Percentiles rank a stretch among this genome's conserved stretches.
phyloP scores from a whole-genome alignment of 2,888 invertebrate species.

The Melangyna quadrimaculata region DNA sequence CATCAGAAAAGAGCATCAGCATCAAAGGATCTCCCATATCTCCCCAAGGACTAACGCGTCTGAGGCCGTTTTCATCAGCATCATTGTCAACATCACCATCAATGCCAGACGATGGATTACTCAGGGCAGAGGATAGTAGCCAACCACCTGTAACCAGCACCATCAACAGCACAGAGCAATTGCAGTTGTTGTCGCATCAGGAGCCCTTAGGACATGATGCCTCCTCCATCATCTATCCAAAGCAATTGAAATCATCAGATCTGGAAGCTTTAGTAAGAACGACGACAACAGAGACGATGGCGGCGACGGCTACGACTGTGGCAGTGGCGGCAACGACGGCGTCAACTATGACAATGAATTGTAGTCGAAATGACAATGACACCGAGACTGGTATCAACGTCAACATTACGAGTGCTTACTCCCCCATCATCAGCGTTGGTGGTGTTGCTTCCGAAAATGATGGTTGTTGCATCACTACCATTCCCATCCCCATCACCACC shows the following conservation, averaged over 20 bases:
- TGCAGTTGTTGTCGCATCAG: constrained; percentile 40
- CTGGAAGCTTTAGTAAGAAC: constrained; percentile 43
- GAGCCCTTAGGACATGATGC: constrained; percentile 34
- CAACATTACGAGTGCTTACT: constrained; percentile 76
- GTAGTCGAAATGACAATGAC: constrained; percentile 68
- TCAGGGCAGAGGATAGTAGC: constrained; percentile 16
- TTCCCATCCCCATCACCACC: constrained; percentile 26
- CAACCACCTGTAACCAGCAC: constrained; percentile 62
- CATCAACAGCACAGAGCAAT: not conserved
- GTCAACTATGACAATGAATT: constrained; percentile 65
- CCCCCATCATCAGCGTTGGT: constrained; percentile 31
- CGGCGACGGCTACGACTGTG: no score
- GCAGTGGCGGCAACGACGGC: constrained; percentile 8
- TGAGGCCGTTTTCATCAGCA: constrained; percentile 64
- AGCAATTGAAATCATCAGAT: constrained; percentile 63
- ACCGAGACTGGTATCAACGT: constrained; percentile 73
- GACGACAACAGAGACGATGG: not conserved
- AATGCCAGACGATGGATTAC: constrained; percentile 55
- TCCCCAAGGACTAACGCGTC: constrained; percentile 40
- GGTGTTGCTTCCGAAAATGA: constrained; percentile 68
- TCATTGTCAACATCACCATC: constrained; percentile 62
- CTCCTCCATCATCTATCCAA: constrained; percentile 46
- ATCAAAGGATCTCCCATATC: constrained; percentile 16
- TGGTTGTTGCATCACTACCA: no score
- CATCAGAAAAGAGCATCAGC: constrained; percentile 36